Percentiles rank a stretch among this genome's conserved stretches.
Conservation (phyloP, 2,113 vertebrate species). For the Corythornis vintsioides region DNA sequence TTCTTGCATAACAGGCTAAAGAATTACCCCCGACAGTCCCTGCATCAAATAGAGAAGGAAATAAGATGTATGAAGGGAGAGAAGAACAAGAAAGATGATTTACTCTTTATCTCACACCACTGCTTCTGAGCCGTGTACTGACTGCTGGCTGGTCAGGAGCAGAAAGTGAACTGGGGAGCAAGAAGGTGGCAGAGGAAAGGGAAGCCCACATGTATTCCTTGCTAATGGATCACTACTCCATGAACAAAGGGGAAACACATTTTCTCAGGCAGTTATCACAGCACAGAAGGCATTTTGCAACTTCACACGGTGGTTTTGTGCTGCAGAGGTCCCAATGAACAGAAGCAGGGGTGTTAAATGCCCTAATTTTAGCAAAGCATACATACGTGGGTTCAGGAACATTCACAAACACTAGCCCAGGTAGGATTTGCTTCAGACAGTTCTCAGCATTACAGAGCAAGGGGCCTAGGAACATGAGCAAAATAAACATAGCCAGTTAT, state of each 20-base stretch:
- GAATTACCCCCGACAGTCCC: neutral
- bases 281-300: neutral
- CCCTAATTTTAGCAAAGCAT: neutral
- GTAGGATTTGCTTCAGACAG: neutral
- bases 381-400: neutral
- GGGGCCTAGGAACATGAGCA: neutral
- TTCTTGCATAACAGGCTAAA: constrained; percentile 31
- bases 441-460: neutral
- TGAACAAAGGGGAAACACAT: neutral
- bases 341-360: neutral
- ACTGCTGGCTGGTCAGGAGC: neutral
- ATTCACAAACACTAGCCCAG: neutral
- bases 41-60: neutral
- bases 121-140: neutral
- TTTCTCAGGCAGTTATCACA: neutral
- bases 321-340: neutral
- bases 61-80: neutral
- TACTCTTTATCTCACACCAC: neutral
- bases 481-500: neutral
- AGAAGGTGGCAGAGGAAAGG: neutral
- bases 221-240: rapidly evolving
- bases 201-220: neutral
- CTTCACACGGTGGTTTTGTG: neutral
- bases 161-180: neutral
- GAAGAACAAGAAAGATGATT: neutral